Conservation (phyloP, 2,888 invertebrate genomes). For the Kuschelorhynchus macadamiae region DNA sequence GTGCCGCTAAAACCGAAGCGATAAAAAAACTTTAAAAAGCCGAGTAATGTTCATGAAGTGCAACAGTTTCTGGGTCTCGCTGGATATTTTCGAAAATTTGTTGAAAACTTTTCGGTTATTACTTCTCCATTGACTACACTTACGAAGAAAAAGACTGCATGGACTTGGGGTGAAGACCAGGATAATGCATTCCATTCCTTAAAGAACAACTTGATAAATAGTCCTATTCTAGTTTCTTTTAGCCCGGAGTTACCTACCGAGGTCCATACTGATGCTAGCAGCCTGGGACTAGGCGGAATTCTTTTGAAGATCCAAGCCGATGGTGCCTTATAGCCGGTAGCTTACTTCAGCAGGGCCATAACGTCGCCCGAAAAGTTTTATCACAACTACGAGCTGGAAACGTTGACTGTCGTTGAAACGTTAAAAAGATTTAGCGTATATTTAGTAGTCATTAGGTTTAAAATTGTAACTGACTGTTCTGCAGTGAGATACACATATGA, state of each 20-base stretch:
- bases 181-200: conserved; percentile 48
- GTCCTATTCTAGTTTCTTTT: conserved; percentile 40
- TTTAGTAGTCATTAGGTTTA: conserved; percentile 45
- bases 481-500: conserved; percentile 2
- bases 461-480: conserved; percentile 16
- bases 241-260: conserved; percentile 17
- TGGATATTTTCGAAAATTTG: conserved; percentile 57
- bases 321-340: neutral
- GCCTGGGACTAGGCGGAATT: conserved; percentile 50
- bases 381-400: conserved; percentile 5
- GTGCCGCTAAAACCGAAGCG: too few relatives aligned
- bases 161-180: conserved; percentile 48
- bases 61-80: conserved; percentile 56
- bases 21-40: conserved; percentile 53
- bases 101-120: conserved; percentile 51
- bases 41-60: conserved; percentile 52
- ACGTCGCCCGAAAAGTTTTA: conserved; percentile 51
- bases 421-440: conserved; percentile 34
- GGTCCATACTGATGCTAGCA: conserved; percentile 48
- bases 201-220: conserved; percentile 32
- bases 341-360: conserved; percentile 58
- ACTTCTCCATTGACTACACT: conserved; percentile 45
- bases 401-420: conserved; percentile 4
- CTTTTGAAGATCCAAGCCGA: conserved; percentile 45
- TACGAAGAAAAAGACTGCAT: conserved; percentile 47